Base-by-base conservation (phyloP, 2,888 invertebrate genomes). In the Yponomeuta cagnagella region DNA sequence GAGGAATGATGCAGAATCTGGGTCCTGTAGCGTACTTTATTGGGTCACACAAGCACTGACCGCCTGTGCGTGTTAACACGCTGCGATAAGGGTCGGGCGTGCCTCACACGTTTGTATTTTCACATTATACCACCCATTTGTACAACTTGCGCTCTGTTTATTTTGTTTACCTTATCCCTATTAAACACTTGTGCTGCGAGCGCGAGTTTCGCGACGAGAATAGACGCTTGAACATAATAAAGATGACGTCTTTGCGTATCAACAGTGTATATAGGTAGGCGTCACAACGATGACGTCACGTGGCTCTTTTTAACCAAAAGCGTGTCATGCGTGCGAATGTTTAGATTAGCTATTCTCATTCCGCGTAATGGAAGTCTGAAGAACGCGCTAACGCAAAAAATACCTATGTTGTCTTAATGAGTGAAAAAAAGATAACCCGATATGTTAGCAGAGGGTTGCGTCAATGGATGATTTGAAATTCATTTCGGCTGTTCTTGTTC, bases 61-160 rank as follows among this genome's bases (percentile, higher is more conserved):
- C 79, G 80, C 74, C 77, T 78, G 37, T 70, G 70, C 70, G 74
- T 77, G 74, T 76, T 77, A 58, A 76, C 78, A 76, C 76, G 74
- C 82, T 82, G 84, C 83, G 85, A 85, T 85, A 84, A 83, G 80
- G 82, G 80, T 82, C 79, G 81, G 81, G 80, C 78, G 81, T 79
- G 74, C 78, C 79, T 79, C 79, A 82, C 80, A 77, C 79, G 78
- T 82, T 31, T 64, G 67, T 37, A 66, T 67, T 67, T 43, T 37
- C 33, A 67, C 67, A 67, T 76, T 77, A 76, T 77, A 74, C 75
- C 78, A 75, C 76, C 76, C 76, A 80, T 67, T 82, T 81, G 82
- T 77, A 79, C 78, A 76, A 77, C 77, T 75, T 76, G 72, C 79
- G 77, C 78, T 75, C 80, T 78, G 77, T 80, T 81, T 81, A 80